Evolutionary conservation across 2,797 vertebrate species (phyloP).

Genomic region (Sebastolobus alascanus): DNA sequence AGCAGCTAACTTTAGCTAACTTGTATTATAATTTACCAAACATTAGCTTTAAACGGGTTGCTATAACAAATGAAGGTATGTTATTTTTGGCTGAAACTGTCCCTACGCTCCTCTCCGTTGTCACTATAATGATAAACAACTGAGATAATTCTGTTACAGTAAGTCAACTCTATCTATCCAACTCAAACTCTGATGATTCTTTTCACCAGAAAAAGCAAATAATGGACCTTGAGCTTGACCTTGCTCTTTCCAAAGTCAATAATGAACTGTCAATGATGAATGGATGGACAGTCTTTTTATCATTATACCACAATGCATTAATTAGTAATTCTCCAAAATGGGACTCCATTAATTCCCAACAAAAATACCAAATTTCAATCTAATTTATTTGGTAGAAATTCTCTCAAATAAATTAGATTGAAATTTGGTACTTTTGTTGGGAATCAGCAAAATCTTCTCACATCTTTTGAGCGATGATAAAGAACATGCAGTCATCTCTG

Average conservation of each 20-base stretch:
- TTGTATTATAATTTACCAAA: not conserved
- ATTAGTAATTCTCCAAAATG: not conserved
- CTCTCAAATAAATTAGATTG: too few species aligned
- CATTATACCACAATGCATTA: not conserved
- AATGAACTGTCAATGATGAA: too few species aligned
- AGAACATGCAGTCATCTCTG: conserved; percentile 22
- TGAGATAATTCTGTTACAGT: too few species aligned
- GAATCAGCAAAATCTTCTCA: not conserved
- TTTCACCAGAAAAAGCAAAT: too few species aligned
- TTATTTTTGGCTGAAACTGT: conserved; percentile 68
- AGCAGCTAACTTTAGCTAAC: not conserved
- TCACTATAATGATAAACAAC: rapidly evolving
- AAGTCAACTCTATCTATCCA: not conserved
- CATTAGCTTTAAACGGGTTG: not conserved
- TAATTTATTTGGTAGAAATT: not conserved
- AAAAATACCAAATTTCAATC: not conserved
- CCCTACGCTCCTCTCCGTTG: conserved; percentile 73
- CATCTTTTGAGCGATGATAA: not conserved
- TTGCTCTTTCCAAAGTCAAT: too few species aligned
- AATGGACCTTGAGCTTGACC: too few species aligned
- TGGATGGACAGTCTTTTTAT: too few species aligned
- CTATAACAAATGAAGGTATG: not conserved
- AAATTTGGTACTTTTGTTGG: not conserved
- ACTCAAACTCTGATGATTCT: too few species aligned
- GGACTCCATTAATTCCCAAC: too few species aligned